Evolutionary conservation across 2,113 vertebrate species (phyloP).

Genomic region (Takifugu bimaculatus): DNA sequence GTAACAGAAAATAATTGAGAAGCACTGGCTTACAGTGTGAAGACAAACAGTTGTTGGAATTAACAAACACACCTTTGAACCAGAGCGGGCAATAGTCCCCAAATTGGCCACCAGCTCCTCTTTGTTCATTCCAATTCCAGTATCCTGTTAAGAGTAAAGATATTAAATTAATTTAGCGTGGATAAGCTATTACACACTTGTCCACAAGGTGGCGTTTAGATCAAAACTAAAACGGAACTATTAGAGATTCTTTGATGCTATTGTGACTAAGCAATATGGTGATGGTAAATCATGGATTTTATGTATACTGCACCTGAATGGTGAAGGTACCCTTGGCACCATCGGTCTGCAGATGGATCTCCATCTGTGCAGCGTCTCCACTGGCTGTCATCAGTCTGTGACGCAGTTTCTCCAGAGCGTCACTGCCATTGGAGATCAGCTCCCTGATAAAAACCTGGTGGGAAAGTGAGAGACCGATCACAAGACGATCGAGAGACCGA

Average conservation of each 20-base stretch:
- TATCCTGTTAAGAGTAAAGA: conserved; percentile 77
- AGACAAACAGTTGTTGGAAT: neutral
- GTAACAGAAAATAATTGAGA: too few relatives aligned
- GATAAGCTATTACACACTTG: conserved; percentile 6
- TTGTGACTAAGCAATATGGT: neutral
- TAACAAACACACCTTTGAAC: conserved; percentile 84
- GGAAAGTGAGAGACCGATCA: neutral
- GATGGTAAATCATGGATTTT: neutral
- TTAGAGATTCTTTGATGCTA: neutral
- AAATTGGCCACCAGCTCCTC: conserved; percentile 90
- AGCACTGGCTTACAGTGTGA: too few relatives aligned
- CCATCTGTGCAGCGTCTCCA: conserved; percentile 80
- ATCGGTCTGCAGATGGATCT: conserved; percentile 92
- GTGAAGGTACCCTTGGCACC: conserved; percentile 83
- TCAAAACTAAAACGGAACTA: neutral
- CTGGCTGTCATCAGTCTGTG: conserved; percentile 81
- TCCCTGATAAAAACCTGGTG: conserved; percentile 94
- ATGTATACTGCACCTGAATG: conserved; percentile 81
- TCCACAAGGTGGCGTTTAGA: conserved; percentile 53
- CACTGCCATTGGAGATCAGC: conserved; percentile 92
- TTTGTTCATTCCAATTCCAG: conserved; percentile 90
- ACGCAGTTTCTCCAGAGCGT: conserved; percentile 92
- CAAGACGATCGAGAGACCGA: neutral
- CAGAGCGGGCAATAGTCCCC: conserved; percentile 92
- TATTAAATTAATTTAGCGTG: neutral